Base-by-base conservation (phyloP, 2,888 invertebrate species). In the Cyrtodaria siliqua region DNA sequence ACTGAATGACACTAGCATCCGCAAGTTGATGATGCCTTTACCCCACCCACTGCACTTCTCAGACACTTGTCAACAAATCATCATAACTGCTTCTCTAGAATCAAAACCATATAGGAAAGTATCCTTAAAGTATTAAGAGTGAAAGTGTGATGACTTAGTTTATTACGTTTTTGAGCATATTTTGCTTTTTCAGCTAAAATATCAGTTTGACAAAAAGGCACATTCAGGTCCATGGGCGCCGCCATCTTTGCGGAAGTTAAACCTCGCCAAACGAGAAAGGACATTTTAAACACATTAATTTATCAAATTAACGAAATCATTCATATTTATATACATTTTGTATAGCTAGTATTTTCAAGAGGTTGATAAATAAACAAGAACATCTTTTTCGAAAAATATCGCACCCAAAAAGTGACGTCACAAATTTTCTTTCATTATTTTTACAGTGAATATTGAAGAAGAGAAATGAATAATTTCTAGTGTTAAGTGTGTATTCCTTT, bases 191-290 rank as follows among this genome's bases (percentile, higher is more conserved):
- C 55, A n/a, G 68, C 20, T 20, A 86, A 53, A 20, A 42, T 33
- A 20, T 61, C 23, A 49, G 59, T 70, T 29, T 84, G 76, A 23
- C 73, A 74, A 9, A 55, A 56, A 50, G 70, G 80, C 29, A 87
- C 53, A 52, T 84, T 85, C 44, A 86, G 64, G 57, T 88, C 88
- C 79, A 86, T 78, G 84, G 83, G 84, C 38, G 52, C 50, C 49
- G 62, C 62, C 86, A 86, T 85, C 40, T 68, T 79, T 68, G 27
- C 24, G 20, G 23, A 62, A 29, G 6, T 2, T n/a, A 49, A 24
- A 18, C 42, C 55, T 53, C 42, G 40, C 40, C 27, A 20, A 23
- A 26, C 52, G 53, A 53, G 42, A 63, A 53, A 23, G 3, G 40
- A 24, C n/a, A 40, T 24, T 52, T 42, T 33, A 52, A 47, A 0